These are phyloP conservation scores for Lophochroa leadbeateri DNA, from an alignment of 2,113 vertebrate genomes.

Conservation along the genomic window DNA sequence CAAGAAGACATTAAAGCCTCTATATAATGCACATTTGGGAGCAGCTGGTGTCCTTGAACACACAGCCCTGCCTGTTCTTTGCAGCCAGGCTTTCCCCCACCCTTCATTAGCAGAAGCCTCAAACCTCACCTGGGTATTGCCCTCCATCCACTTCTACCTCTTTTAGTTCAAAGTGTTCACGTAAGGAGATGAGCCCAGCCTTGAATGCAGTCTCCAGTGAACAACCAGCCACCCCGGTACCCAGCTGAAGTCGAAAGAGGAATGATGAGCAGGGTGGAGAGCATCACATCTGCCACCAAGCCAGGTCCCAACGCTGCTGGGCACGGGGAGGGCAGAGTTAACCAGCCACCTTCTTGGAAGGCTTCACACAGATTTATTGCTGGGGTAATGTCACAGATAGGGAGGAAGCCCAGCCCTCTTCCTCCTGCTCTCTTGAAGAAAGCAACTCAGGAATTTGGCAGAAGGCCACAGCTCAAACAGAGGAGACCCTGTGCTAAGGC, in stretches of 20 bases:
- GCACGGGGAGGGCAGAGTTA: neutral
- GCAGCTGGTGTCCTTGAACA: neutral
- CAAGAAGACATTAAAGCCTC: neutral
- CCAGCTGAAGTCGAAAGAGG: neutral
- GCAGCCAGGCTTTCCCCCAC: neutral
- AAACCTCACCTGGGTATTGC: neutral
- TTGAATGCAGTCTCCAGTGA: rapidly evolving
- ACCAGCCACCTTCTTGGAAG: neutral
- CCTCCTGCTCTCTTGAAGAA: conserved; percentile 40
- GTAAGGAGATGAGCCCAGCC: neutral
- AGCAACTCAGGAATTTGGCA: conserved; percentile 56
- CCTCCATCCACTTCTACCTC: neutral
- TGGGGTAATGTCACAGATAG: neutral
- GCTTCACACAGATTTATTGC: neutral
- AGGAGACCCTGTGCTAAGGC: conserved; percentile 52
- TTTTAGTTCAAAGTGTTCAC: rapidly evolving
- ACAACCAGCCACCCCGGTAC: neutral
- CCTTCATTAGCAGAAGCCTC: neutral
- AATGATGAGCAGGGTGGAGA: neutral
- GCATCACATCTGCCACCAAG: rapidly evolving
- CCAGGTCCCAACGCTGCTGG: rapidly evolving
- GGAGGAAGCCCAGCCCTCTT: conserved; percentile 61
- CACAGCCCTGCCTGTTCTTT: rapidly evolving
- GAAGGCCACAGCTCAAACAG: conserved; percentile 45
- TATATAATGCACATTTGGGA: rapidly evolving